Conservation (phyloP, 2,888 invertebrate genomes). For the Cheilosia pagana region DNA sequence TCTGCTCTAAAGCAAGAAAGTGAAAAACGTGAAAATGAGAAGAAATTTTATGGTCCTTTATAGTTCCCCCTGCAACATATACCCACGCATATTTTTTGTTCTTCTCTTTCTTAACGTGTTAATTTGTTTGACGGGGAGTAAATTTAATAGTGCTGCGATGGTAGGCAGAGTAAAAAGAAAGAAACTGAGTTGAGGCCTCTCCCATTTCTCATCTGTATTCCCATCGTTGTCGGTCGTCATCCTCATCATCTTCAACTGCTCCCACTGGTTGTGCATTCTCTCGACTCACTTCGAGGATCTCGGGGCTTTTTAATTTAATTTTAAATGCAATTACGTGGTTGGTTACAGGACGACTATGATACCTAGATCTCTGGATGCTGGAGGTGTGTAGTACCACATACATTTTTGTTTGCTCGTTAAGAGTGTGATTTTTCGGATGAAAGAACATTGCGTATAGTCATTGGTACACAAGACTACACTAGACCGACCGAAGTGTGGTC, state of each 20-base stretch:
- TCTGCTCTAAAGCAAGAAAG: not conserved
- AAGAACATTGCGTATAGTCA: constrained; percentile 9
- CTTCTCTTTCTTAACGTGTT: constrained; percentile 39
- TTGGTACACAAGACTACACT: not conserved
- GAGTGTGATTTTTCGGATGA: constrained; percentile 58
- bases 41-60: constrained; percentile 25
- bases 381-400: constrained; percentile 6
- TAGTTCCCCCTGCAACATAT: not conserved
- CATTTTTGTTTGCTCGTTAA: constrained; percentile 17
- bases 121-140: constrained; percentile 46
- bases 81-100: constrained; percentile 27
- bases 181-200: constrained; percentile 26
- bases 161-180: constrained; percentile 18
- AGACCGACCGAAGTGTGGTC: not conserved
- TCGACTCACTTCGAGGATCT: constrained; percentile 5
- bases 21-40: not conserved
- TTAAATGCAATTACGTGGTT: constrained; percentile 66
- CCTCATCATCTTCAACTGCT: constrained; percentile 18
- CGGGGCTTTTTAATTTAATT: constrained; percentile 64
- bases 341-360: constrained; percentile 58
- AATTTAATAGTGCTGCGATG: constrained; percentile 28
- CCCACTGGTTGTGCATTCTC: constrained; percentile 13
- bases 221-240: constrained; percentile 9
- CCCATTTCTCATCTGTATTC: constrained; percentile 43
- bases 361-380: constrained; percentile 27